Evolutionary conservation across 2,797 vertebrate species (phyloP).

Genomic region (Basileuterus tristriatus): DNA sequence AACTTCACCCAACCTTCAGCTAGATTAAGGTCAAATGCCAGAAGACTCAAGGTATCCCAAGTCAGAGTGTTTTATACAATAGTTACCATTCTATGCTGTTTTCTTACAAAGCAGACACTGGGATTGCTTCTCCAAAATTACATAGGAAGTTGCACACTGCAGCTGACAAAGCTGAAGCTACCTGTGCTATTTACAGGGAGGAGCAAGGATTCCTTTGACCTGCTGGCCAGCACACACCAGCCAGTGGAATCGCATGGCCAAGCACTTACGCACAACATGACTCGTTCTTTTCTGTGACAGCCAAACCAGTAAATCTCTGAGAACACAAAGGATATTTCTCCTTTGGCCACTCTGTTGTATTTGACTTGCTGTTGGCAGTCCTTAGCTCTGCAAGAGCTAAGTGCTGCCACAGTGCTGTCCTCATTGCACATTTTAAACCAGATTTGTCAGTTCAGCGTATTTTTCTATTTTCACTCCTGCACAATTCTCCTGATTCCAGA

Average conservation of each 20-base stretch:
- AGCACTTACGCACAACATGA: neutral
- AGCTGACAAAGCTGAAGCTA: neutral
- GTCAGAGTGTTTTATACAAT: neutral
- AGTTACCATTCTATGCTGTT: neutral
- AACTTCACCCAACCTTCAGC: neutral
- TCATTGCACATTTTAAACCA: neutral
- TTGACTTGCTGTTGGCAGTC: neutral
- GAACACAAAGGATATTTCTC: neutral
- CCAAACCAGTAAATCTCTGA: constrained; percentile 9
- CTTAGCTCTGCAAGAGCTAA: neutral
- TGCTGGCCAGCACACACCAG: neutral
- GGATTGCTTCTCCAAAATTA: neutral
- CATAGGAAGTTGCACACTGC: neutral
- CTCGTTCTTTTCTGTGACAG: neutral
- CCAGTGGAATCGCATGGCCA: neutral
- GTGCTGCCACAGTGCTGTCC: neutral
- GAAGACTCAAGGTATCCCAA: neutral
- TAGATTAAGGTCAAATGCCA: neutral
- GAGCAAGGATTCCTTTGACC: neutral
- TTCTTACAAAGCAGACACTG: neutral
- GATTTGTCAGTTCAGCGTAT: neutral
- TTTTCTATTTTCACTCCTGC: neutral
- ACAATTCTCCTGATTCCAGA: neutral
- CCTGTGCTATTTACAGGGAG: neutral
- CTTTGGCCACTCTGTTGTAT: neutral